Evolutionary conservation across 1,140 invertebrate genomes (phyloP).

Genomic region (Habropoda laboriosa): DNA sequence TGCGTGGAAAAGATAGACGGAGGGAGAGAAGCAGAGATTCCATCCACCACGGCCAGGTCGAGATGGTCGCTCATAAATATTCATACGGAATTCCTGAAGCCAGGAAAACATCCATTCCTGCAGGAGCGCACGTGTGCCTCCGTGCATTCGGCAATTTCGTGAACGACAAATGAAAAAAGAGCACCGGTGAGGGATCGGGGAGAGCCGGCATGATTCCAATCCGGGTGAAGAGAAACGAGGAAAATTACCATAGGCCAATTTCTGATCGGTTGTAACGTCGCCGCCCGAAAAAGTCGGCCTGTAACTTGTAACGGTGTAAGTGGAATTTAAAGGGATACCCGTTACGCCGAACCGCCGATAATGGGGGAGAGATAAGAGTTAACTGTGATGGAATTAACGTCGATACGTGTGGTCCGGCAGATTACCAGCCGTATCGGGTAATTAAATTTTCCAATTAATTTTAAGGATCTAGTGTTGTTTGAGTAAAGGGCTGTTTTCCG

Average conservation of each 20-base stretch:
- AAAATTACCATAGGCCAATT: conserved; percentile 51
- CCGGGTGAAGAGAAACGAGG: conserved; percentile 40
- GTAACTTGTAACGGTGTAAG: background rate
- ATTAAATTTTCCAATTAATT: no score
- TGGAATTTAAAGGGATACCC: background rate
- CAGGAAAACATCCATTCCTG: conserved; percentile 75
- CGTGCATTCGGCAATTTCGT: conserved; percentile 56
- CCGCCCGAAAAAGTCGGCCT: background rate
- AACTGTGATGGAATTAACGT: background rate
- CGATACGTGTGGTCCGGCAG: no score
- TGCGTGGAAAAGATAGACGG: background rate
- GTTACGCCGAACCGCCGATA: background rate
- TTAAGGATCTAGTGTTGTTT: no score
- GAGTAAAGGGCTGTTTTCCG: no score
- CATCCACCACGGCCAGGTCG: conserved; percentile 70
- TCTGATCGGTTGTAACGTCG: conserved; percentile 23
- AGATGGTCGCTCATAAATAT: conserved; percentile 78
- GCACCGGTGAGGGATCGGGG: background rate
- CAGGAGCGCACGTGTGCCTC: conserved; percentile 52
- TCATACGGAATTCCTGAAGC: conserved; percentile 75
- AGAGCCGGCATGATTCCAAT: conserved; percentile 2
- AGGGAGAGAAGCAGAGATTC: conserved; percentile 51
- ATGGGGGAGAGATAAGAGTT: background rate
- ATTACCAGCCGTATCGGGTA: no score
- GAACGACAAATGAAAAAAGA: conserved; percentile 48